These are phyloP conservation scores for Boloria selene DNA, from an alignment of 2,888 invertebrate genomes.

Conservation along the genomic window DNA sequence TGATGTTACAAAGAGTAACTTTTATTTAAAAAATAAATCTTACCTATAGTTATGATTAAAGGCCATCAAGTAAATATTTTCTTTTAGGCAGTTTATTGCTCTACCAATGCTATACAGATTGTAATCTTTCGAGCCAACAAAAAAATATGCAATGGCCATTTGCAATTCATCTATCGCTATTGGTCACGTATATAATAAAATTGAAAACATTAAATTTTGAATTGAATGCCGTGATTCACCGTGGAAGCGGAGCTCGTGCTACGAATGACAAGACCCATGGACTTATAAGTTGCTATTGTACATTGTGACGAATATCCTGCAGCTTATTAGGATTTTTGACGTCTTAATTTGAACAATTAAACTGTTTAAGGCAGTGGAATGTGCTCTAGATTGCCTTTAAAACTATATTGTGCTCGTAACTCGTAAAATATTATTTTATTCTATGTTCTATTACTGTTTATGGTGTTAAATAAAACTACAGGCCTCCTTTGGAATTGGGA, in stretches of 20 bases:
- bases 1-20: no score
- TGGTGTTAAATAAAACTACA: no score
- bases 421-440: no score
- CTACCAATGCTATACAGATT: not conserved
- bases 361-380: slow-evolving; percentile 23
- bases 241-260: slow-evolving; percentile 64
- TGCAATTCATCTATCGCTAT: slow-evolving; percentile 25
- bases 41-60: no score
- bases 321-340: slow-evolving; percentile 49
- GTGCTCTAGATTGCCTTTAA: slow-evolving; percentile 34
- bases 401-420: not conserved
- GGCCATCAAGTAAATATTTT: no score
- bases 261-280: slow-evolving; percentile 57
- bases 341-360: slow-evolving; percentile 44
- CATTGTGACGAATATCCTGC: slow-evolving; percentile 60
- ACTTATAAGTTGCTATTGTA: slow-evolving; percentile 59
- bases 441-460: no score
- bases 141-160: slow-evolving; percentile 2
- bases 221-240: slow-evolving; percentile 58
- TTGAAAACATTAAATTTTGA: slow-evolving; percentile 42
- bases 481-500: no score
- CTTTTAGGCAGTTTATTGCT: no score
- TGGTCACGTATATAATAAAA: slow-evolving; percentile 34
- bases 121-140: not conserved
- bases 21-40: no score